Conservation (phyloP, 2,797 vertebrate species). For the Coranthus polyacanthus region DNA sequence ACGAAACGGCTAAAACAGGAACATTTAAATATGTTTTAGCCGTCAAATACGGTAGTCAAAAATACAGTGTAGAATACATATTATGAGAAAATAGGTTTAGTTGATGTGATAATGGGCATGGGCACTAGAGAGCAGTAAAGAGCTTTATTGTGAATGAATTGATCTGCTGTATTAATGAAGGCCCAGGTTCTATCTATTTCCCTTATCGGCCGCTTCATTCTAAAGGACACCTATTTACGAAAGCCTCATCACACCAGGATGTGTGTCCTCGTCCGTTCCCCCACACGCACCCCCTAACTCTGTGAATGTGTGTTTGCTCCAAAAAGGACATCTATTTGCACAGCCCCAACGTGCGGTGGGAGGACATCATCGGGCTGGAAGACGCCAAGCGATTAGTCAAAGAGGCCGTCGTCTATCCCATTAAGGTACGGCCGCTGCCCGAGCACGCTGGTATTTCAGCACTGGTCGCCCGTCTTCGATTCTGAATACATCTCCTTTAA, state of each 20-base stretch:
- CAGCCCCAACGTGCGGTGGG: conserved; percentile 93
- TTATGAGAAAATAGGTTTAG: background rate
- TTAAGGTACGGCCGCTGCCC: conserved; percentile 70
- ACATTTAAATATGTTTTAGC: no score
- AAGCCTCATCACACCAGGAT: conserved; percentile 23
- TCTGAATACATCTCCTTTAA: conserved; percentile 86
- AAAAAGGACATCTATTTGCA: conserved; percentile 97
- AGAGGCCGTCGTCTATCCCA: conserved; percentile 96
- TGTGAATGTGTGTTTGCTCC: conserved; percentile 46
- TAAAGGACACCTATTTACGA: conserved; percentile 67
- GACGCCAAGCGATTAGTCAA: conserved; percentile 96
- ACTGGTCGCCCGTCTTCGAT: conserved; percentile 76
- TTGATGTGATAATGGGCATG: background rate
- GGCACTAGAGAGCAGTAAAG: conserved; percentile 68
- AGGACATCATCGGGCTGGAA: conserved; percentile 95
- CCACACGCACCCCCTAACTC: conserved; percentile 31
- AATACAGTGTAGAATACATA: background rate
- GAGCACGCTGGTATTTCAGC: conserved; percentile 81
- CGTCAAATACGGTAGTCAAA: no score
- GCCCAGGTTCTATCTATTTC: conserved; percentile 51
- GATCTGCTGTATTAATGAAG: conserved; percentile 65
- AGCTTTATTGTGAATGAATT: conserved; percentile 50
- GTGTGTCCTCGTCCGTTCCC: no score
- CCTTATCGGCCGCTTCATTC: conserved; percentile 52
- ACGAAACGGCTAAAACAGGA: no score